Evolutionary conservation across 2,888 invertebrate genomes (phyloP).

Genomic region (Phania funesta): DNA sequence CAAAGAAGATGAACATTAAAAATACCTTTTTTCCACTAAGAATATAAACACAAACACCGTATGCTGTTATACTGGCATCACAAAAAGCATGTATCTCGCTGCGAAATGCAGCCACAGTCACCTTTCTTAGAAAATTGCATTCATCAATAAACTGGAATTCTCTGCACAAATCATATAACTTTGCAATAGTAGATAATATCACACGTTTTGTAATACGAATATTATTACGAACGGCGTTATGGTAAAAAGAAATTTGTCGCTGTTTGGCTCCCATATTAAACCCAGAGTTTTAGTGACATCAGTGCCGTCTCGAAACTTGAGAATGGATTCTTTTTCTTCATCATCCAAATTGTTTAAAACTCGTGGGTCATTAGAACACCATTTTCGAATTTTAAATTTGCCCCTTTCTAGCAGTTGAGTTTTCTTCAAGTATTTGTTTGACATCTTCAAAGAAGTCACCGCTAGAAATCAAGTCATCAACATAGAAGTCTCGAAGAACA

Average conservation of each 20-base stretch:
- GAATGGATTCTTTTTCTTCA: conserved; percentile 1
- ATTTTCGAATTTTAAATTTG: conserved; percentile 63
- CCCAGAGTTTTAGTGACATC: conserved; percentile 46
- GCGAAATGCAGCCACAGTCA: background rate
- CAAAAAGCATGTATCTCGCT: conserved; percentile 57
- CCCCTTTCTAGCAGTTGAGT: conserved; percentile 38
- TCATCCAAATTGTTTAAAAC: conserved; percentile 15
- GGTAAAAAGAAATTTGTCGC: background rate
- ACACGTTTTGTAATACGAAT: background rate
- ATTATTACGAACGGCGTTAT: background rate
- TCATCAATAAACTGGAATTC: background rate
- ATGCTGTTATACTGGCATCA: conserved; percentile 39
- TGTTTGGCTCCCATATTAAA: conserved; percentile 29
- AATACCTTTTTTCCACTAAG: background rate
- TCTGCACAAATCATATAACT: conserved; percentile 19
- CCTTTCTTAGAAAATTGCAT: conserved; percentile 42
- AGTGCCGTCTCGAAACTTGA: conserved; percentile 38
- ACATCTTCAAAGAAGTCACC: conserved; percentile 39
- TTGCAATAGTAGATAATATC: conserved; percentile 21
- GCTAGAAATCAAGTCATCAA: conserved; percentile 67
- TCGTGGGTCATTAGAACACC: conserved; percentile 52
- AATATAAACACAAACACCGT: conserved; percentile 31
- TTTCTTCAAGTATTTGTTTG: background rate
- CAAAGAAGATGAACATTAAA: conserved; percentile 10
- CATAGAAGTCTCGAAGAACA: conserved; percentile 66